Percentiles rank a stretch among this genome's conserved stretches.
These are phyloP conservation scores for Morbakka virulenta DNA, from an alignment of 30 jellyfish, hydroid and myxozoan species.

Conservation along the genomic window DNA sequence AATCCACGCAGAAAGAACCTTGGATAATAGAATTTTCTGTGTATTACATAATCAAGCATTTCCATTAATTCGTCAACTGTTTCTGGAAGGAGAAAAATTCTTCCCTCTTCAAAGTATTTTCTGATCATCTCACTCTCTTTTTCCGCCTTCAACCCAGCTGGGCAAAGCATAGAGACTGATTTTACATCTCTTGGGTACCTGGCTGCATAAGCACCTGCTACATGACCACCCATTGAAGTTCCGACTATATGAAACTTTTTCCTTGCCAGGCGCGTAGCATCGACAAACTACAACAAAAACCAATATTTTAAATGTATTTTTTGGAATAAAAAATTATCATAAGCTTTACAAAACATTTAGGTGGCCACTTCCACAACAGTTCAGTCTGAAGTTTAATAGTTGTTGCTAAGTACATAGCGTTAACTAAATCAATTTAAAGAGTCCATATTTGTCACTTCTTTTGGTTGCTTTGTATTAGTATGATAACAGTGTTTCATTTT, in stretches of 20 bases:
- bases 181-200: constrained; percentile 33
- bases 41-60: constrained; percentile 52
- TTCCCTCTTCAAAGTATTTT: constrained; percentile 21
- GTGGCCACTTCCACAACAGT: no score
- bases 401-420: no score
- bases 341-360: no score
- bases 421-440: no score
- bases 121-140: constrained; percentile 22
- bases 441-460: no score
- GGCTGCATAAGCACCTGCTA: constrained; percentile 72
- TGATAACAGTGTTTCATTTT: no score
- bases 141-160: constrained; percentile 62
- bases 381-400: no score
- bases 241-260: constrained; percentile 69
- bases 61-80: constrained; percentile 39
- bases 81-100: constrained; percentile 45
- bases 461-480: no score
- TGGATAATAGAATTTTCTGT: constrained; percentile 56
- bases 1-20: constrained; percentile 48
- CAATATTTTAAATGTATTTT: no score
- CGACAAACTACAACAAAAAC: constrained; percentile 51
- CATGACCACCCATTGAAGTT: constrained; percentile 71
- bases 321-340: no score
- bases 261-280: constrained; percentile 54
- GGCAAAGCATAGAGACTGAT: constrained; percentile 56